Conservation (phyloP, 2,888 invertebrate species). For the Tetheella fluctuosa region DNA sequence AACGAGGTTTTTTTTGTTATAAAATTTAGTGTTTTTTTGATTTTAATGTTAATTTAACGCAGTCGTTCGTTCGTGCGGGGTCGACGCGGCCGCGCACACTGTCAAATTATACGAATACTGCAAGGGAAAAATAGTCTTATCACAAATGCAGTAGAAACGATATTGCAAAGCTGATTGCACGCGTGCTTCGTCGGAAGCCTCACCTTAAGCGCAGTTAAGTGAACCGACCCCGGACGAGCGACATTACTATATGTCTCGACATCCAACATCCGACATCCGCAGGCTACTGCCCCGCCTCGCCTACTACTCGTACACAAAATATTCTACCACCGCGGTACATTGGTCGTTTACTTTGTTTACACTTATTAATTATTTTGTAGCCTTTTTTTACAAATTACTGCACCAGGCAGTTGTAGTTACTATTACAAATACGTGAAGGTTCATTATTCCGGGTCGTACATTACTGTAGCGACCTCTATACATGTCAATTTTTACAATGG, state of each 20-base stretch:
- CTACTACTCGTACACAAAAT: slow-evolving; percentile 1
- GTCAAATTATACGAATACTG: slow-evolving; percentile 47
- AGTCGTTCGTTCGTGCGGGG: slow-evolving; percentile 24
- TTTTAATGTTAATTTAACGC: slow-evolving; percentile 40
- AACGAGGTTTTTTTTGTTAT: slow-evolving; percentile 67
- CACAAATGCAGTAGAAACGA: slow-evolving; percentile 63
- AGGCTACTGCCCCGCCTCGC: too few relatives aligned
- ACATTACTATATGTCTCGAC: too few relatives aligned
- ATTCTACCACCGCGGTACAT: slow-evolving; percentile 3
- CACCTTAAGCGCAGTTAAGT: too few relatives aligned
- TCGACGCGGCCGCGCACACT: background rate
- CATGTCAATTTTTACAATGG: background rate
- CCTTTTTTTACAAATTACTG: background rate
- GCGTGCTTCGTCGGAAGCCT: slow-evolving; percentile 10
- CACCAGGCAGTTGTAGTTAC: background rate
- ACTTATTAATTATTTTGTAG: slow-evolving; percentile 6
- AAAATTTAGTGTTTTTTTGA: slow-evolving; percentile 47
- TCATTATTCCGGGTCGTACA: background rate
- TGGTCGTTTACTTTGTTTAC: slow-evolving; percentile 8
- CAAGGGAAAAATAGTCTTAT: slow-evolving; percentile 58
- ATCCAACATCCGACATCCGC: background rate
- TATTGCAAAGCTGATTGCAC: slow-evolving; percentile 56
- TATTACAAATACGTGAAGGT: background rate
- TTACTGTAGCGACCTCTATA: background rate
- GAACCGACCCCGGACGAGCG: slow-evolving; percentile 27